phyloP scores from a whole-genome alignment of 2,113 vertebrate genomes.

The Brachyistius frenatus region DNA sequence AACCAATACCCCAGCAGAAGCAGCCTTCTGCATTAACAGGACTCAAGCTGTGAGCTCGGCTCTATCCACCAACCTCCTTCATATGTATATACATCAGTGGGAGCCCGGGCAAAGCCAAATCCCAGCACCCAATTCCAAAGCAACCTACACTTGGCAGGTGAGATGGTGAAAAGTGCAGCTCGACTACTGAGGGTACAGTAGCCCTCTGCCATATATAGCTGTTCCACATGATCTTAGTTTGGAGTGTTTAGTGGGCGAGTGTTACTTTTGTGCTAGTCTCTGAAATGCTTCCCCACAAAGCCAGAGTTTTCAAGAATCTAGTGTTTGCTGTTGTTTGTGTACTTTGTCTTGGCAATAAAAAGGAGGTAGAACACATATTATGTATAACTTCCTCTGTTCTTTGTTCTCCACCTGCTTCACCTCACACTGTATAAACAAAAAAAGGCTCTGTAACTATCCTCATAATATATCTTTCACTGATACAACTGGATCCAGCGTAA shows the following conservation, averaged over 20 bases:
- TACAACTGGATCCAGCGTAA: not conserved
- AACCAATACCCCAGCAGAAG: slow-evolving; percentile 67
- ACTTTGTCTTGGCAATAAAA: slow-evolving; percentile 32
- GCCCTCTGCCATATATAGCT: slow-evolving; percentile 66
- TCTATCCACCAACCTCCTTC: slow-evolving; percentile 74
- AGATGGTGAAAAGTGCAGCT: slow-evolving; percentile 71
- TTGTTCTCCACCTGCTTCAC: slow-evolving; percentile 23
- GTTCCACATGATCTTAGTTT: slow-evolving; percentile 66
- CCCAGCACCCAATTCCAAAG: slow-evolving; percentile 70
- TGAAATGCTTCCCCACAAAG: slow-evolving; percentile 54
- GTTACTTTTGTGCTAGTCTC: slow-evolving; percentile 52
- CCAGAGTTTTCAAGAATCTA: slow-evolving; percentile 22
- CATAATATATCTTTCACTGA: slow-evolving; percentile 8
- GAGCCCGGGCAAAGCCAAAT: slow-evolving; percentile 72
- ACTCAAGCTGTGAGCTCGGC: slow-evolving; percentile 77
- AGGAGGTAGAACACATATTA: not conserved
- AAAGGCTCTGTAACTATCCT: slow-evolving; percentile 21
- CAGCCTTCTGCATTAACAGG: slow-evolving; percentile 82
- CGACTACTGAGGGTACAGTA: slow-evolving; percentile 61
- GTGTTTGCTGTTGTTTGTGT: slow-evolving; percentile 22
- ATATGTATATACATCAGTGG: slow-evolving; percentile 67
- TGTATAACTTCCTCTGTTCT: slow-evolving; percentile 1
- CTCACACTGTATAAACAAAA: slow-evolving; percentile 34
- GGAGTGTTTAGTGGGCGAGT: slow-evolving; percentile 68
- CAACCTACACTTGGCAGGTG: slow-evolving; percentile 85